These are phyloP conservation scores for Eupithecia vulgata DNA, from an alignment of 2,888 invertebrate genomes.

Conservation along the genomic window DNA sequence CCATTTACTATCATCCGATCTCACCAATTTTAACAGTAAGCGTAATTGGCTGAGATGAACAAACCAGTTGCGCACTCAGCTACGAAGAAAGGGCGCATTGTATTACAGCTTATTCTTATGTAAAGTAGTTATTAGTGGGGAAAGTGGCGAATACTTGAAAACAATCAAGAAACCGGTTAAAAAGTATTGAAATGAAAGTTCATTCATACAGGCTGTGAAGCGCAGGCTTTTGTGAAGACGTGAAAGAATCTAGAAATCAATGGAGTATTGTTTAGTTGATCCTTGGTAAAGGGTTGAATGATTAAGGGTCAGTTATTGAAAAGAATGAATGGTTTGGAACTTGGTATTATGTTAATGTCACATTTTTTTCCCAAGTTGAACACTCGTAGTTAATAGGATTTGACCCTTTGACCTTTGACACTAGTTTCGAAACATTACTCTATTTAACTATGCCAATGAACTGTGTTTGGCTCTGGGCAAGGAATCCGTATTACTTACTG, in stretches of 20 bases:
- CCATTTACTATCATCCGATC: neutral
- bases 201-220: neutral
- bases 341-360: neutral
- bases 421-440: neutral
- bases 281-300: neutral
- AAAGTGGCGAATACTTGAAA: slow-evolving; percentile 24
- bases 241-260: neutral
- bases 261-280: neutral
- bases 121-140: slow-evolving; percentile 18
- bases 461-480: too few relatives aligned
- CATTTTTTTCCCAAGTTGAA: neutral
- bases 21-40: slow-evolving; percentile 18
- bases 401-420: neutral
- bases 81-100: slow-evolving; percentile 20
- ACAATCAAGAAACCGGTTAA: slow-evolving; percentile 5
- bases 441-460: too few relatives aligned
- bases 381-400: neutral
- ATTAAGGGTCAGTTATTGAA: neutral
- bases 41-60: slow-evolving; percentile 22
- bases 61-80: slow-evolving; percentile 29
- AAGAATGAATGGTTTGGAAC: neutral
- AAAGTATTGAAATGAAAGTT: neutral
- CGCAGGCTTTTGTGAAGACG: neutral
- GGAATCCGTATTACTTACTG: too few relatives aligned
- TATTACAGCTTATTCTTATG: slow-evolving; percentile 15